These are phyloP conservation scores for Odobenus rosmarus DNA, from an alignment of 2,113 vertebrate species.

Conservation along the genomic window DNA sequence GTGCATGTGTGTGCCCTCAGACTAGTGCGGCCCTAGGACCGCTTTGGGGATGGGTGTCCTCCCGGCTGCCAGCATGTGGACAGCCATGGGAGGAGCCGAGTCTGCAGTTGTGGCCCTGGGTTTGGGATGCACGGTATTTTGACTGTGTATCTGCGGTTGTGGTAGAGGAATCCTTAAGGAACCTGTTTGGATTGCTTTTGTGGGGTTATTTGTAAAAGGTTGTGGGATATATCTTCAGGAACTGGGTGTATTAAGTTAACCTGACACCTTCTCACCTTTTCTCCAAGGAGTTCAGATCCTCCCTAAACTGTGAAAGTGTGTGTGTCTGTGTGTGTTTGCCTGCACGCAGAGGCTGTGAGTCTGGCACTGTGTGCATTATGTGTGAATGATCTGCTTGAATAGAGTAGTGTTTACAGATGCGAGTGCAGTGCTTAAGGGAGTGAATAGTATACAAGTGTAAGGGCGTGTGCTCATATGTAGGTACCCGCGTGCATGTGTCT, in stretches of 20 bases:
- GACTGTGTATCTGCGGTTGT: neutral
- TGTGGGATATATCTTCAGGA: neutral
- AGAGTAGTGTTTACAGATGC: neutral
- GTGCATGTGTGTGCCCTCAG: neutral
- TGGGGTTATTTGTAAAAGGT: neutral
- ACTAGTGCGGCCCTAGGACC: neutral
- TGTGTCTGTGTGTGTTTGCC: neutral
- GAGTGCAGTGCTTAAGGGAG: neutral
- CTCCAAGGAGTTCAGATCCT: constrained; percentile 68
- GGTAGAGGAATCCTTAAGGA: neutral
- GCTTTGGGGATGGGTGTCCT: neutral
- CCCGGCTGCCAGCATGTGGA: neutral
- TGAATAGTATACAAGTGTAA: neutral
- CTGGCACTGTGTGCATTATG: neutral
- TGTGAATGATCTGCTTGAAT: constrained; percentile 2
- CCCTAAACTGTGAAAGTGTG: constrained; percentile 70
- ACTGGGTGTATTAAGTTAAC: constrained; percentile 55
- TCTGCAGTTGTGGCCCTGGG: neutral
- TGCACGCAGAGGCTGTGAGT: neutral
- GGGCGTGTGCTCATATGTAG: neutral
- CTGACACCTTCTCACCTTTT: constrained; percentile 68
- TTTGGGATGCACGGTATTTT: neutral
- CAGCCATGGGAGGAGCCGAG: neutral
- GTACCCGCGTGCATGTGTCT: neutral
- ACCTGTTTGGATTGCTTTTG: neutral